phyloP scores from a whole-genome alignment of 2,797 vertebrate genomes.

The Petrocephalus schoutedeni region DNA sequence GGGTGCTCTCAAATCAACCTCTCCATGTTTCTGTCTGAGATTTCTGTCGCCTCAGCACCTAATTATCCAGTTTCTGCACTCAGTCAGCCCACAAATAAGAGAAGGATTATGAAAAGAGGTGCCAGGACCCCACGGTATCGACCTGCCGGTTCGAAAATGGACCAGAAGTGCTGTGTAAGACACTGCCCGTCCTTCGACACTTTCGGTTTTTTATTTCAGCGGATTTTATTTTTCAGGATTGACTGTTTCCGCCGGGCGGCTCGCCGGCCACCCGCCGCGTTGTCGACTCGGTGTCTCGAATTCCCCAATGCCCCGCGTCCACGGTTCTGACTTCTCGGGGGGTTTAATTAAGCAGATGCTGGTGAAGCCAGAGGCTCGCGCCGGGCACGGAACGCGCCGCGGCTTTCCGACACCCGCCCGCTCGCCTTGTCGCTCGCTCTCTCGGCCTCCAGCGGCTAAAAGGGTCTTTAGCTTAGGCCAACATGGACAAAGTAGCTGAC shows the following conservation, averaged over 20 bases:
- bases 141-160: background rate
- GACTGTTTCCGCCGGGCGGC: background rate
- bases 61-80: background rate
- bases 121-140: background rate
- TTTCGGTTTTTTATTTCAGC: background rate
- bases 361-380: background rate
- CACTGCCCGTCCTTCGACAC: background rate
- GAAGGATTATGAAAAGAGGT: background rate
- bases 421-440: background rate
- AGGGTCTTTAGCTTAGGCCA: background rate
- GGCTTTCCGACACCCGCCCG: background rate
- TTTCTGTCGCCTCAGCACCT: conserved; percentile 7
- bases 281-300: background rate
- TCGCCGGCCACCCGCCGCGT: background rate
- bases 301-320: background rate
- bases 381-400: background rate
- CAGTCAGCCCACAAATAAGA: background rate
- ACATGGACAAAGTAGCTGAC: background rate
- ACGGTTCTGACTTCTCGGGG: background rate
- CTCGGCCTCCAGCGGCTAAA: background rate
- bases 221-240: background rate
- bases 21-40: background rate
- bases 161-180: background rate
- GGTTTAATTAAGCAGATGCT: conserved; percentile 3
- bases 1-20: background rate